Evolutionary conservation across 1,140 invertebrate genomes (phyloP).

Genomic region (Phthorimaea operculella): DNA sequence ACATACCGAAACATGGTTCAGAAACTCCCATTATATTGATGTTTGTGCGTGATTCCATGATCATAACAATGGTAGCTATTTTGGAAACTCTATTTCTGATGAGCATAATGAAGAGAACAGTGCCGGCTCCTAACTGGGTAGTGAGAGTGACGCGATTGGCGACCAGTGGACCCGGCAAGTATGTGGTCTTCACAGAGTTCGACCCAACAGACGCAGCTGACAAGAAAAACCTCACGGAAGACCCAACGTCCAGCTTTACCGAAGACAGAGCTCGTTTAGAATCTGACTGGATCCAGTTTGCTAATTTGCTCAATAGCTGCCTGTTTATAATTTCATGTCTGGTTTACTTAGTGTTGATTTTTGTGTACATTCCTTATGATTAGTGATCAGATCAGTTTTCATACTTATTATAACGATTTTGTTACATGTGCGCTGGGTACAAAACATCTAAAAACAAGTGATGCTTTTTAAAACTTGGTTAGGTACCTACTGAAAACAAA

Average conservation of each 20-base stretch:
- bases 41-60: constrained; percentile 53
- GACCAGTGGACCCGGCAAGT: constrained; percentile 42
- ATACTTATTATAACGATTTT: background rate
- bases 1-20: constrained; percentile 50
- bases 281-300: constrained; percentile 48
- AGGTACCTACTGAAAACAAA: no score
- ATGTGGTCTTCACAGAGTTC: constrained; percentile 55
- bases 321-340: constrained; percentile 37
- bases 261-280: constrained; percentile 16
- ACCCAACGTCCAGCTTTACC: constrained; percentile 14
- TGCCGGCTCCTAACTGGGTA: constrained; percentile 38
- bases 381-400: background rate
- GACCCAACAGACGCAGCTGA: constrained; percentile 38
- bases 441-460: no score
- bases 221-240: constrained; percentile 30
- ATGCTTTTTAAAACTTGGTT: no score
- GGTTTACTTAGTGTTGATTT: constrained; percentile 42
- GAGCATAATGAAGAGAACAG: constrained; percentile 31
- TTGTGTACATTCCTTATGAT: constrained; percentile 41
- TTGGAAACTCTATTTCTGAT: constrained; percentile 45
- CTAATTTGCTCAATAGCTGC: constrained; percentile 42
- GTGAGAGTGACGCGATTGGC: constrained; percentile 34
- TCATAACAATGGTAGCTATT: constrained; percentile 41
- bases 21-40: constrained; percentile 52
- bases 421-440: background rate